Conservation (phyloP, 2,113 vertebrate species). For the Pao palembangensis region DNA sequence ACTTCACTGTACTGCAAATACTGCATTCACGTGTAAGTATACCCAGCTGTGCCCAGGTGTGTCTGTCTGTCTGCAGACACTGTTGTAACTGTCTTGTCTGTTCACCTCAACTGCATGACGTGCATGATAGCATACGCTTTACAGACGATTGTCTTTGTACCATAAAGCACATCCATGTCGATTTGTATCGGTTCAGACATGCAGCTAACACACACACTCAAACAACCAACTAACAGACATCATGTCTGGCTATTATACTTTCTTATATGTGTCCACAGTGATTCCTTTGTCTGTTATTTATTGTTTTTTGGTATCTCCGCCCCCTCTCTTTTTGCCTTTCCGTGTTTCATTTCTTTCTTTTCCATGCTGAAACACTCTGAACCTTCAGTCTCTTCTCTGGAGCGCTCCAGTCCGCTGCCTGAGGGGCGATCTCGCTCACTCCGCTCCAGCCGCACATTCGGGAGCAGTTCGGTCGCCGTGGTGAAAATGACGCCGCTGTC, state of each 20-base stretch:
- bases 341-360: conserved; percentile 15
- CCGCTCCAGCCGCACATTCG: conserved; percentile 76
- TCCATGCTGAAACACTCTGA: conserved; percentile 26
- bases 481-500: conserved; percentile 99
- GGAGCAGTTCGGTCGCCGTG: conserved; percentile 82
- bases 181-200: background rate
- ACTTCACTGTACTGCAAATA: conserved; percentile 33
- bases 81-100: conserved; percentile 52
- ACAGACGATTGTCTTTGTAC: conserved; percentile 43
- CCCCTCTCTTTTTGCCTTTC: conserved; percentile 12
- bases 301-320: conserved; percentile 46
- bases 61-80: conserved; percentile 73
- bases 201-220: conserved; percentile 6
- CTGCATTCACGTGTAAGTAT: conserved; percentile 49
- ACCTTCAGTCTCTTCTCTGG: conserved; percentile 82
- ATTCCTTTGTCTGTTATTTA: conserved; percentile 32
- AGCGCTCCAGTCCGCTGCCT: conserved; percentile 85
- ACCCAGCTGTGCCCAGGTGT: conserved; percentile 72
- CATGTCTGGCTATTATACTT: conserved; percentile 30
- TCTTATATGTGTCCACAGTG: conserved; percentile 28
- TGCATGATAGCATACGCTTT: conserved; percentile 47
- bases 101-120: conserved; percentile 48
- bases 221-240: background rate
- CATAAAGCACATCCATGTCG: conserved; percentile 29
- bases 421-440: conserved; percentile 83